Evolutionary conservation across 1,140 invertebrate genomes (phyloP), one percentile per base, ranked within the genome.

Genomic region (Cyclargus thomasi): DNA sequence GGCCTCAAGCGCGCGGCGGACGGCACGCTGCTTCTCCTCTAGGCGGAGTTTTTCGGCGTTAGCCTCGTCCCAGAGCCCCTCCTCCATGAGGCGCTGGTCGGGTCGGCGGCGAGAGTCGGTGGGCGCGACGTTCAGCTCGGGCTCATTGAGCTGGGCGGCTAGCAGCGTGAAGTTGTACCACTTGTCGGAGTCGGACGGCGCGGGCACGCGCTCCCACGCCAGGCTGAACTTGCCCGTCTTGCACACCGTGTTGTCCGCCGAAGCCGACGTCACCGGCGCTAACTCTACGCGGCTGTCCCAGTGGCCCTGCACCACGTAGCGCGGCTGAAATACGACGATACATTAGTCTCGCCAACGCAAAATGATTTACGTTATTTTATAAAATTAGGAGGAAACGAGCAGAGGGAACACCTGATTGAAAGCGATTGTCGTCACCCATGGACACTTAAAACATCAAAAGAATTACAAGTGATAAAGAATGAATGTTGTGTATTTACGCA

Each of bases 11-110:
- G 92, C 80, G 69, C 95, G 92, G 57, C 97, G 91, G 57, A 91
- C 93, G 20, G 92, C 86, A 66, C 97, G 93, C 91, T 99, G 99
- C 90, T 99, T 99, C 80, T 99, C 98, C 90, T 99, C 99, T 1
- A 99, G 91, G 59, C 95, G 91, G 23, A 95, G 84, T 79, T 99
- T 99, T 80, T 97, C 95, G 16, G 92, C 86, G 91, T 99, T 99
- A 35, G 98, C 98, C 76, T 98, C 97, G 77, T 99, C 97, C 98
- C 98, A 99, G 17, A 92, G 81, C 7, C 97, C 98, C 67, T 98
- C 93, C 90, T 99, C 99, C 98, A 99, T 99, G 57, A 99, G 93
- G 62, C 98, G 93, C 91, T 99, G 98, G 93, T 99, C 98, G 57
- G 98, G 98, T 69, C 98, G 93, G 20, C 93, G 87, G n/a, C 99